These are phyloP conservation scores for Pandion haliaetus DNA, from an alignment of 2,113 vertebrate species.

Conservation along the genomic window DNA sequence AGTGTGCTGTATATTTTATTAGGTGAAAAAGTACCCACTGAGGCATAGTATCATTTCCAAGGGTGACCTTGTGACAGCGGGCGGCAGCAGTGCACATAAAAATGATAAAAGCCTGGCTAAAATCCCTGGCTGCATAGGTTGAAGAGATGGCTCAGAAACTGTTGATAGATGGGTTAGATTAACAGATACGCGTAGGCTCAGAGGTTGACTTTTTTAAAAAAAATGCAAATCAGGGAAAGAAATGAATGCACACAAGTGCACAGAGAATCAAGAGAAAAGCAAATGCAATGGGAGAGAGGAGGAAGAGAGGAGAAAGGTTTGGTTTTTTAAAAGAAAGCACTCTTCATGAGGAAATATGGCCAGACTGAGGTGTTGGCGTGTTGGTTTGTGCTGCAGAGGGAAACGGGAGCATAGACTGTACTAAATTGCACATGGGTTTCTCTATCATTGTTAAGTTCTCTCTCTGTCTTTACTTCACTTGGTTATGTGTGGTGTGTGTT, in stretches of 20 bases:
- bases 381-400: not conserved
- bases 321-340: not conserved
- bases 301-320: not conserved
- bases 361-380: not conserved
- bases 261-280: not conserved
- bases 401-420: not conserved
- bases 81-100: conserved; percentile 43
- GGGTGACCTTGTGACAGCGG: conserved; percentile 65
- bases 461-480: not conserved
- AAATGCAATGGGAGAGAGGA: not conserved
- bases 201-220: not conserved
- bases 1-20: conserved; percentile 44
- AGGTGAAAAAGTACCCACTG: conserved; percentile 60
- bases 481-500: not conserved
- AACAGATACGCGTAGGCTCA: not conserved
- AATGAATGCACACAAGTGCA: not conserved
- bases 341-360: not conserved
- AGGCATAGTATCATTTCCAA: conserved; percentile 59
- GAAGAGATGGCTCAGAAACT: conserved; percentile 17
- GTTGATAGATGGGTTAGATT: conserved; percentile 50
- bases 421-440: not conserved
- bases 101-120: conserved; percentile 58
- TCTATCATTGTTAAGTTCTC: not conserved
- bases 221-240: not conserved
- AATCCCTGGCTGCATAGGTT: not conserved